Evolutionary conservation across 2,797 vertebrate genomes (phyloP), one percentile per base, ranked within the genome.

Genomic region (Potorous gilbertii): DNA sequence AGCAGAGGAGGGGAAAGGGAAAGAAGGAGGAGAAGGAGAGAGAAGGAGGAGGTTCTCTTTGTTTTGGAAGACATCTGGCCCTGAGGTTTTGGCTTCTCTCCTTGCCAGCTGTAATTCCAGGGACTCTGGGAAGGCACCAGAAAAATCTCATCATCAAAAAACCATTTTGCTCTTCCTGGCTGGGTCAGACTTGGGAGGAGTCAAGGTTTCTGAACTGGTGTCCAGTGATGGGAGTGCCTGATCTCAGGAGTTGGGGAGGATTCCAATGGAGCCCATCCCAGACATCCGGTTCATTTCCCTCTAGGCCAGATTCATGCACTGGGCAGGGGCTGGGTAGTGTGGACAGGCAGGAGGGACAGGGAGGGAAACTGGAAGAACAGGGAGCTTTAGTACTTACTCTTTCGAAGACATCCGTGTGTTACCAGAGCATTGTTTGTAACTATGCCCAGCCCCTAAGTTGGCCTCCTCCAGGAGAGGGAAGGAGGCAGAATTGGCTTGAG

Each of bases 91-190:
- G 28, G 14, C 87, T 27, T 5, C 59, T 40, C 34, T 46, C 66
- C 21, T 34, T 10, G 0, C 56, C 54, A 90, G 89, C 2, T 46
- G 93, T 50, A 90, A 5, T 55, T 91, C 87, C 13, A n/a, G 94
- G 91, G 90, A 1, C 4, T 0, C n/a, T 93, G 46, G 93, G 93
- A 93, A 94, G 95, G 81, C 91, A 95, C 91, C 66, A 54, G 56
- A 12, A 90, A 91, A 95, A 93, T 95, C 93, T 95, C 94, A 90
- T 89, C 95, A 95, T n/a, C 40, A 54, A 74, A 57, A 94, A 96
- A 94, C 95, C 97, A 81, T 95, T 74, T 21, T 95, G 95, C 96
- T 90, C 94, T 96, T 29, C n/a, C 13, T 1, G 90, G 59, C 81
- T 27, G 31, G 94, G 59, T 90, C 56, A 10, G 90, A 21, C 9